Conservation (phyloP, 2,888 invertebrate species). For the Ormyrus labotus region DNA sequence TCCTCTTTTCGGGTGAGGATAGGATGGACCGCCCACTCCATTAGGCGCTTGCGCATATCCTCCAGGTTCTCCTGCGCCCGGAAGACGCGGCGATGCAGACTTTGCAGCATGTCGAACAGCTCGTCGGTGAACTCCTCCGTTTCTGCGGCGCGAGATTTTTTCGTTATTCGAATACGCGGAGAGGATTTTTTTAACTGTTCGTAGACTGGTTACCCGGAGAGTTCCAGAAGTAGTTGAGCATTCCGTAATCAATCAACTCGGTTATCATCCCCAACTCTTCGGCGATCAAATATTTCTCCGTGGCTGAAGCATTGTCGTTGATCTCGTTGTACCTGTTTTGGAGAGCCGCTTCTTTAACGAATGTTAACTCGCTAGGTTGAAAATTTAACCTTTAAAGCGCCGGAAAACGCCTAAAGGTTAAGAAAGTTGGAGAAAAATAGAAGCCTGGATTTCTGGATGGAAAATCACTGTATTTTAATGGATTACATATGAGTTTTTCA, state of each 20-base stretch:
- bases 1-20: constrained; percentile 85
- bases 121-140: constrained; percentile 83
- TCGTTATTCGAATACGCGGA: neutral
- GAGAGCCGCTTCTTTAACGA: neutral
- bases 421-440: neutral
- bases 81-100: constrained; percentile 83
- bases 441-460: neutral
- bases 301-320: constrained; percentile 83
- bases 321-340: constrained; percentile 89
- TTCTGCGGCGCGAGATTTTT: neutral
- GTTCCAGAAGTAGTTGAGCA: constrained; percentile 87
- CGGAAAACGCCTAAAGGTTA: too few species aligned
- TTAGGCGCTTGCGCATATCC: constrained; percentile 78
- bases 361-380: too few species aligned
- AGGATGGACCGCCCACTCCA: constrained; percentile 85
- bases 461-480: neutral
- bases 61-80: constrained; percentile 83
- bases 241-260: constrained; percentile 81
- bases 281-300: constrained; percentile 87
- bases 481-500: too few species aligned
- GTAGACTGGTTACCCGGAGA: constrained; percentile 80
- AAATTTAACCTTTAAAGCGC: too few species aligned
- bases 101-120: constrained; percentile 82
- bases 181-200: neutral
- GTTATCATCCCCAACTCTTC: constrained; percentile 88